These are phyloP conservation scores for Scopus umbretta DNA, from an alignment of 2,113 vertebrate species.

Conservation along the genomic window DNA sequence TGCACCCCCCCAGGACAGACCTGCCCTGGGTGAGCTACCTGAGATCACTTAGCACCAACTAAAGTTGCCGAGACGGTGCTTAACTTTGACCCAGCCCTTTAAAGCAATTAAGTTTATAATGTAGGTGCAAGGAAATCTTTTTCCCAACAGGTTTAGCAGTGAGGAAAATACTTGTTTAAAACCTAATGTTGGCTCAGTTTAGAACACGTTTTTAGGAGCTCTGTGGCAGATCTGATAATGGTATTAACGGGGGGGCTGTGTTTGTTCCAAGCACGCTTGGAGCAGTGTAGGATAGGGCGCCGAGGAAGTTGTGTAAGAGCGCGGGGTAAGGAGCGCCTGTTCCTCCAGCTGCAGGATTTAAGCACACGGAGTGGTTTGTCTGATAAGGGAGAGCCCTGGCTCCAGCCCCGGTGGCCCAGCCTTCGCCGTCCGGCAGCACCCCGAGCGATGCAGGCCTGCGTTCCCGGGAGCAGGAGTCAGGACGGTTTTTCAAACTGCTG, in stretches of 20 bases:
- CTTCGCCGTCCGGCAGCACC: neutral
- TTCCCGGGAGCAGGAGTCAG: fast-evolving
- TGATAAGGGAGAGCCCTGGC: slow-evolving; percentile 33
- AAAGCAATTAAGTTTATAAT: neutral
- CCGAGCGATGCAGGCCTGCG: fast-evolving
- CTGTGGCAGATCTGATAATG: fast-evolving
- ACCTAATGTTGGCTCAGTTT: fast-evolving
- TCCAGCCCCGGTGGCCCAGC: neutral
- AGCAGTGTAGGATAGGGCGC: fast-evolving
- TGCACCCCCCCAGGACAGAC: neutral
- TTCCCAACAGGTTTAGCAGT: neutral
- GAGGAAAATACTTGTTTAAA: neutral
- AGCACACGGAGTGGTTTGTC: slow-evolving; percentile 83
- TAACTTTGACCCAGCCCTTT: neutral
- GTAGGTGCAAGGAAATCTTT: neutral
- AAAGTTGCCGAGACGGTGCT: fast-evolving
- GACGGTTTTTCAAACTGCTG: neutral
- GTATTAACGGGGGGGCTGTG: fast-evolving
- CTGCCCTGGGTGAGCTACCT: fast-evolving
- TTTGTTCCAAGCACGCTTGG: fast-evolving
- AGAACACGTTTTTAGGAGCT: neutral
- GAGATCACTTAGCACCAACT: fast-evolving
- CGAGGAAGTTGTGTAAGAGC: no score
- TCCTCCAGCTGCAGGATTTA: slow-evolving; percentile 81
- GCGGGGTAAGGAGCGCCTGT: neutral